A percentile compares a stretch with the other conserved stretches of the same genome.
These are phyloP conservation scores for Urocyon cinereoargenteus DNA, from an alignment of 2,797 vertebrate genomes.

Conservation along the genomic window DNA sequence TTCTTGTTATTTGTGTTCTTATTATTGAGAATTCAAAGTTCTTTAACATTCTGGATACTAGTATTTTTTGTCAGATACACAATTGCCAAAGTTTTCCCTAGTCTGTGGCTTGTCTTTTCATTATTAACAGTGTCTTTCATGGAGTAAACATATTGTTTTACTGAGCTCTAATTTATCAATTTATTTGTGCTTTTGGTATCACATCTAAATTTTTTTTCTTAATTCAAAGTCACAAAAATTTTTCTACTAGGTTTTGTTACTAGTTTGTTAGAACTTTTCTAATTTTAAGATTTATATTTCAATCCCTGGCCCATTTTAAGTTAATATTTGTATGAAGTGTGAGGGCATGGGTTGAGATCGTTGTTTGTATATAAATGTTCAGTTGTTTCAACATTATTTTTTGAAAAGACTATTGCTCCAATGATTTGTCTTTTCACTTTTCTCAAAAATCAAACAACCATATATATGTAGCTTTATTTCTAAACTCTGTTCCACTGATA, in stretches of 20 bases:
- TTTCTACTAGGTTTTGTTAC: not conserved
- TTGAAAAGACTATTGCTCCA: not conserved
- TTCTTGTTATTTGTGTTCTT: not conserved
- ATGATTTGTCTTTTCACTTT: not conserved
- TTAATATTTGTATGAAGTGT: not conserved
- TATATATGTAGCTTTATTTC: not conserved
- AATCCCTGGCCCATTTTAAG: not conserved
- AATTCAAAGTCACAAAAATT: not conserved
- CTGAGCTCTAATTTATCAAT: not conserved
- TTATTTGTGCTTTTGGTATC: not conserved
- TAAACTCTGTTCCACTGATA: not conserved
- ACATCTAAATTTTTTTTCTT: not conserved
- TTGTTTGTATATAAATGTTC: not conserved
- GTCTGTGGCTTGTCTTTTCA: not conserved
- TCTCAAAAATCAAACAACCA: not conserved
- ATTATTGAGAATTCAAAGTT: not conserved
- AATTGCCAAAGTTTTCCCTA: not conserved
- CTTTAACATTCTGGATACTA: not conserved
- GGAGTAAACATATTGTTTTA: not conserved
- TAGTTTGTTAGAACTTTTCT: not conserved
- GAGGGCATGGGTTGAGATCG: not conserved
- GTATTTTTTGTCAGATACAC: not conserved
- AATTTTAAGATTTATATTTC: not conserved
- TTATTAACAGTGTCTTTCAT: not conserved
- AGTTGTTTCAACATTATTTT: not conserved